Evolutionary conservation across 2,888 invertebrate species (phyloP).

Genomic region (Polylopha cassiicola): DNA sequence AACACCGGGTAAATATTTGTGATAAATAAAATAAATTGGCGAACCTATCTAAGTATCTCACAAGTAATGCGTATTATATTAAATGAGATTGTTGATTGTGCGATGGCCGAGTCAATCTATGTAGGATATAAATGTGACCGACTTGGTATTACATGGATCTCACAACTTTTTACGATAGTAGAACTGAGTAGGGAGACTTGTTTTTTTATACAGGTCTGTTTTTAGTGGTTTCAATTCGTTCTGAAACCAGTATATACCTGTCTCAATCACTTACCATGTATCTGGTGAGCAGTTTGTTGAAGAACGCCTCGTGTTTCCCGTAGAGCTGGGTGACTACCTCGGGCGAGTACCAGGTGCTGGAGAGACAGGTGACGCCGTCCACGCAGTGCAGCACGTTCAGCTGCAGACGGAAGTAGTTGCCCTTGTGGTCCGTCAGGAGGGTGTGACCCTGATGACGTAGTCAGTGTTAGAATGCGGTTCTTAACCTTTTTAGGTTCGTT

Average conservation of each 20-base stretch:
- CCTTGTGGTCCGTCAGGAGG: conserved; percentile 74
- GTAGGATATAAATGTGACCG: conserved; percentile 5
- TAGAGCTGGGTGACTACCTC: conserved; percentile 80
- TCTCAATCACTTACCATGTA: conserved; percentile 67
- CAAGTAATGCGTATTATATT: too few relatives aligned
- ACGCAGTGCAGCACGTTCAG: conserved; percentile 76
- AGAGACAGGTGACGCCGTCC: conserved; percentile 79
- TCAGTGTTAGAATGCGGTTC: too few relatives aligned
- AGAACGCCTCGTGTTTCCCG: conserved; percentile 83
- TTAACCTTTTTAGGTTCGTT: too few relatives aligned
- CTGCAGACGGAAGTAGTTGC: conserved; percentile 79
- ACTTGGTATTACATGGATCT: too few relatives aligned
- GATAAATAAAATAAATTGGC: too few relatives aligned
- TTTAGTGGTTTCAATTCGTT: too few relatives aligned
- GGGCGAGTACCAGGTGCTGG: conserved; percentile 71
- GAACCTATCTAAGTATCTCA: too few relatives aligned
- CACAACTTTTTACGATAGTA: too few relatives aligned
- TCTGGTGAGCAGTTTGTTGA: conserved; percentile 81
- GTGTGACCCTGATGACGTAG: conserved; percentile 70
- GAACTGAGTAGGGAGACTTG: too few relatives aligned
- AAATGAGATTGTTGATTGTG: conserved; percentile 2
- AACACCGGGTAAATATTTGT: too few relatives aligned
- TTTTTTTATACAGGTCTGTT: too few relatives aligned
- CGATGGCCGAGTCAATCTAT: neutral
- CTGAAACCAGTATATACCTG: too few relatives aligned